Evolutionary conservation across 2,113 vertebrate species (phyloP), one percentile per base, ranked within the genome.

Genomic region (Mellivora capensis): DNA sequence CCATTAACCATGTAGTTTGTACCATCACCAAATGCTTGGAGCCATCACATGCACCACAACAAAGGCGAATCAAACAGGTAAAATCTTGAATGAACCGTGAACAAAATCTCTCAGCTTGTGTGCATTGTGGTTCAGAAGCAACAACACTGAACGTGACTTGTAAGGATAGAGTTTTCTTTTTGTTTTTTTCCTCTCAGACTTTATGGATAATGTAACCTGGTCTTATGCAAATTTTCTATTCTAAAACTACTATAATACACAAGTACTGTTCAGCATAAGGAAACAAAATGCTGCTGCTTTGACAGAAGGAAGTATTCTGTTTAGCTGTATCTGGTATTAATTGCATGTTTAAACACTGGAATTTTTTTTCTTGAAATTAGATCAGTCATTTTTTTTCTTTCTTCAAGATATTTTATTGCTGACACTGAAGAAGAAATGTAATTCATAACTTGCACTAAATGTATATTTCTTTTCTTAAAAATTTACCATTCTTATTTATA

Each of bases 381-480:
- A 98, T 97, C 3, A 25, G 81, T 98, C 47, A 81, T 98, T 96
- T 98, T 98, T 97, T 98, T 95, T 97, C 80, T 98, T 97, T 97
- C 83, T 62, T 98, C 97, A 98, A 97, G 97, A 94, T 0, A 97
- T 97, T 98, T 98, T 96, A 98, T 95, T 98, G 98, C 98, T 99
- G 98, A 98, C 98, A 98, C 95, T 98, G 98, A 96, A 98, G 97
- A 97, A 98, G 98, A 98, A 98, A 98, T 98, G 94, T 98, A 98
- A 99, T 97, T 98, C 98, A 98, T 99, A 99, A 99, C 98, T 99
- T 99, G 99, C 99, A 99, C 98, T 99, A 99, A 99, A 99, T 99
- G 98, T 99, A 98, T 98, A 99, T 98, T 99, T 98, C 98, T 98
- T 99, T 98, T 98, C 98, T 98, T 98, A 98, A 97, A 98, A 98